Evolutionary conservation across 2,797 vertebrate species (phyloP).

Genomic region (Amniataba percoides): DNA sequence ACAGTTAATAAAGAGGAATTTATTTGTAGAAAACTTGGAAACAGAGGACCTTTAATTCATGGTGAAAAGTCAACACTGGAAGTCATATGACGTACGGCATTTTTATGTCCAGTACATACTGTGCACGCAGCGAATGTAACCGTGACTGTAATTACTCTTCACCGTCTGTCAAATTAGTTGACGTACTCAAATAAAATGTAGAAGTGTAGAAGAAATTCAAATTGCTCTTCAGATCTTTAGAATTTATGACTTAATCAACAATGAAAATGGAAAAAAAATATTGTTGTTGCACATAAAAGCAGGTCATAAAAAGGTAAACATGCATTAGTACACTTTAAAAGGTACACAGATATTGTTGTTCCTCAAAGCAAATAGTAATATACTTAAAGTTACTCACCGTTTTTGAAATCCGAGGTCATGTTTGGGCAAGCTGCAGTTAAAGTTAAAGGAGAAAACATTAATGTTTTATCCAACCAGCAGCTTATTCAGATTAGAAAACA

Average conservation of each 20-base stretch:
- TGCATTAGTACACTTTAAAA: background rate
- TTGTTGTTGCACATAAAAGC: no score
- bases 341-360: background rate
- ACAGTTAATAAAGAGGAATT: background rate
- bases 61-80: background rate
- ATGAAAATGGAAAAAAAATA: background rate
- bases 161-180: background rate
- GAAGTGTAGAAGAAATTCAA: background rate
- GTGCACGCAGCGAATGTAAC: background rate
- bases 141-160: background rate
- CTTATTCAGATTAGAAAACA: conserved; percentile 11
- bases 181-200: background rate
- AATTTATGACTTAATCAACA: background rate
- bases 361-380: background rate
- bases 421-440: background rate
- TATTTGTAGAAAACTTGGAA: background rate
- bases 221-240: background rate
- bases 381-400: background rate
- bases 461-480: background rate
- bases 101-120: background rate
- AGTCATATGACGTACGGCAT: background rate
- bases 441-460: no score
- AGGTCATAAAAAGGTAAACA: background rate
- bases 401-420: background rate
- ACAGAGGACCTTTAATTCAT: background rate